Percentiles rank a stretch among this genome's conserved stretches.
Evolutionary conservation across 2,888 invertebrate species (phyloP).

Genomic region (Clitarchus hookeri): DNA sequence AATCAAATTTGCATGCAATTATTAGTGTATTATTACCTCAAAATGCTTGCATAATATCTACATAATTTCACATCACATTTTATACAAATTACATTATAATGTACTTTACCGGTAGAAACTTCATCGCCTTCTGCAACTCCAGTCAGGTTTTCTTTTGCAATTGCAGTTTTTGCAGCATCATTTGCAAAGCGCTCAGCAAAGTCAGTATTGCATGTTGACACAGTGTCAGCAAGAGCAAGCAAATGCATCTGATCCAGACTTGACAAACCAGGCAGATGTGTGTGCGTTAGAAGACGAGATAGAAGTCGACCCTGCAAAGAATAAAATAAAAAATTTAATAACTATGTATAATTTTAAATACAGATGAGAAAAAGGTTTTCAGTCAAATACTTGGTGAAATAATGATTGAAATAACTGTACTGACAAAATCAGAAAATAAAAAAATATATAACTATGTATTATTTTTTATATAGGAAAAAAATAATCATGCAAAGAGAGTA

Average conservation of each 20-base stretch:
- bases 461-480: too few relatives aligned
- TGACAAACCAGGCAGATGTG: slow-evolving; percentile 90
- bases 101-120: slow-evolving; percentile 56
- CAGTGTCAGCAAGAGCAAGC: slow-evolving; percentile 97
- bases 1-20: too few relatives aligned
- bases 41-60: too few relatives aligned
- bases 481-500: too few relatives aligned
- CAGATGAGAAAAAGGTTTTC: too few relatives aligned
- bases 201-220: slow-evolving; percentile 89
- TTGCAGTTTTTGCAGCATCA: slow-evolving; percentile 68
- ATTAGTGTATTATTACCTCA: too few relatives aligned
- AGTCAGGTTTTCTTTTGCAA: slow-evolving; percentile 67
- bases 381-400: too few relatives aligned
- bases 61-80: too few relatives aligned
- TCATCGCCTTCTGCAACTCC: slow-evolving; percentile 62
- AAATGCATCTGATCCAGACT: slow-evolving; percentile 99
- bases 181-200: slow-evolving; percentile 81
- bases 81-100: not conserved
- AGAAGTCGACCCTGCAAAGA: slow-evolving; percentile 68
- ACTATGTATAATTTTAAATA: too few relatives aligned
- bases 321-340: not conserved
- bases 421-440: too few relatives aligned
- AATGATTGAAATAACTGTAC: too few relatives aligned
- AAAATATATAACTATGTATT: too few relatives aligned
- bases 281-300: slow-evolving; percentile 90